These are phyloP conservation scores for Lepus timidus DNA, from an alignment of 2,113 vertebrate species.

Conservation along the genomic window DNA sequence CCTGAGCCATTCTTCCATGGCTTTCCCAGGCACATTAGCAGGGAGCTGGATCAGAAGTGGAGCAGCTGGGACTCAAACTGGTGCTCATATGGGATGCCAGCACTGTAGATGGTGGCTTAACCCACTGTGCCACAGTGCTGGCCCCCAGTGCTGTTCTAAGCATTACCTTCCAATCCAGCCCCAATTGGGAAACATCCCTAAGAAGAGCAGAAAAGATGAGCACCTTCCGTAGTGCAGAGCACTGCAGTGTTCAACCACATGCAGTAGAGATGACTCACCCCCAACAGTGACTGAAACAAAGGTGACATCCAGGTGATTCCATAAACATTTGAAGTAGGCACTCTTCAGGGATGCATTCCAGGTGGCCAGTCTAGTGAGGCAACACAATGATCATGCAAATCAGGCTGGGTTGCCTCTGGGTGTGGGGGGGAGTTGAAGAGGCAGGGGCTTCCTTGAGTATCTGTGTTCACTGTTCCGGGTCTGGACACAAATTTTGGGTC, in stretches of 20 bases:
- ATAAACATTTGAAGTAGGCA: background rate
- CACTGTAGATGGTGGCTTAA: too few species aligned
- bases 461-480: background rate
- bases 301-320: background rate
- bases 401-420: background rate
- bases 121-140: too few species aligned
- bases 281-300: background rate
- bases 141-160: background rate
- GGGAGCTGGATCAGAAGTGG: too few species aligned
- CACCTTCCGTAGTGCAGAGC: background rate
- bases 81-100: too few species aligned
- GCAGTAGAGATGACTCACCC: background rate
- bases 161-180: background rate
- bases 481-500: background rate
- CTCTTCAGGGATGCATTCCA: background rate
- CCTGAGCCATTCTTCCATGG: too few species aligned
- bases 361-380: background rate
- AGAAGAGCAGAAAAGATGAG: background rate
- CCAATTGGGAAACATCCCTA: background rate
- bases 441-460: background rate
- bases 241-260: background rate
- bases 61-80: too few species aligned
- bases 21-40: too few species aligned
- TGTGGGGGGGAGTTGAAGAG: rapidly evolving
- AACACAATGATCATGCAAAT: background rate